These are phyloP conservation scores for Craseonycteris thonglongyai DNA, from an alignment of 2,113 vertebrate species.

Conservation along the genomic window DNA sequence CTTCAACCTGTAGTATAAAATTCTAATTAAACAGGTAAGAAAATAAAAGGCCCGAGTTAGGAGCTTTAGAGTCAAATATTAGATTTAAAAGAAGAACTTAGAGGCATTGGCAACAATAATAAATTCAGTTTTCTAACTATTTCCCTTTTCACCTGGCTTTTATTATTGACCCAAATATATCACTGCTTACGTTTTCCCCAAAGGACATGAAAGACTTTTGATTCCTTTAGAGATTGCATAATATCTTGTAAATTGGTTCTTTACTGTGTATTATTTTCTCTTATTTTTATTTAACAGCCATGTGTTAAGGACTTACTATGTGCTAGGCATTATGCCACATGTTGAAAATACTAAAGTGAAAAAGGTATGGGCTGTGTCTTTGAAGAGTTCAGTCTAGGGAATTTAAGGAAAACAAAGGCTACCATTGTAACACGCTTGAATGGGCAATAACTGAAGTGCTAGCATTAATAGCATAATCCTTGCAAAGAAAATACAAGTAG, in stretches of 20 bases:
- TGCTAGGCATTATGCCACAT: neutral
- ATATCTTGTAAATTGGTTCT: neutral
- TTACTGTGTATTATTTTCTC: neutral
- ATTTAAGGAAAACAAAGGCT: neutral
- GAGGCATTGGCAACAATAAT: constrained; percentile 13
- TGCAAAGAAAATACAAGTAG: neutral
- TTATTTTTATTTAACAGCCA: neutral
- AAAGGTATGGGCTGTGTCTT: neutral
- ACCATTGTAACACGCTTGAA: neutral
- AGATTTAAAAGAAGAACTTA: constrained; percentile 27
- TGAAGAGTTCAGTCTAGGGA: neutral
- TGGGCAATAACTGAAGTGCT: neutral
- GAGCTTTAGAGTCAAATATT: constrained; percentile 2
- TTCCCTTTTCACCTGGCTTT: constrained; percentile 6
- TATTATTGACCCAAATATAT: constrained; percentile 6
- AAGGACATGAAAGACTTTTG: constrained; percentile 4
- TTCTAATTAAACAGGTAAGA: constrained; percentile 37
- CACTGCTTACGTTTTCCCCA: neutral
- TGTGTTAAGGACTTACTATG: neutral
- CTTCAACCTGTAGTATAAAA: neutral
- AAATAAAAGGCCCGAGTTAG: neutral
- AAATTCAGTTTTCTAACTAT: constrained; percentile 48
- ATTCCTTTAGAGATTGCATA: neutral
- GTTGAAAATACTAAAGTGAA: neutral
- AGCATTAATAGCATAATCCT: neutral